Evolutionary conservation across 1,140 invertebrate genomes (phyloP).

Genomic region (Nasonia vitripennis): DNA sequence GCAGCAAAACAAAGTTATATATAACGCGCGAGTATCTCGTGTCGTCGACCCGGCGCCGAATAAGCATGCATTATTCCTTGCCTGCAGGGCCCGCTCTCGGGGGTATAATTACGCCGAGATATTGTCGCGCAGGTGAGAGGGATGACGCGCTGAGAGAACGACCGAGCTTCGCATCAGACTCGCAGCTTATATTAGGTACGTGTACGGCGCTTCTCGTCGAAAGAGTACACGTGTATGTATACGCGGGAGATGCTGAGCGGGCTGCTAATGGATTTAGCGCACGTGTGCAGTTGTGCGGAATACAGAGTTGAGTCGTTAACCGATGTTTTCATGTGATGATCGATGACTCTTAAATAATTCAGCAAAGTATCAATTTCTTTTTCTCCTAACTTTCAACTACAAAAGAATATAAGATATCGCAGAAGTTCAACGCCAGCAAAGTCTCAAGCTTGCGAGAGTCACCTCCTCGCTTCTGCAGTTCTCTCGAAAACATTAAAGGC

Average conservation of each 20-base stretch:
- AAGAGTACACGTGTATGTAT: too few species aligned
- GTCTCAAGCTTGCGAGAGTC: not conserved
- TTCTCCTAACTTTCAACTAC: not conserved
- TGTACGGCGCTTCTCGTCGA: too few species aligned
- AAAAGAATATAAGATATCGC: too few species aligned
- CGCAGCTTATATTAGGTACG: not conserved
- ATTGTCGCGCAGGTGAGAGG: not conserved
- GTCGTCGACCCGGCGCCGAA: not conserved
- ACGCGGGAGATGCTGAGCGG: too few species aligned
- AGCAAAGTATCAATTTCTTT: too few species aligned
- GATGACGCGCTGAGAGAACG: not conserved
- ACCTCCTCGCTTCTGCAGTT: not conserved
- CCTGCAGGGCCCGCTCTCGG: not conserved
- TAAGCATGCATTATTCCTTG: conserved; percentile 48
- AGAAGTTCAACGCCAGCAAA: not conserved
- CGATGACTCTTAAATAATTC: too few species aligned
- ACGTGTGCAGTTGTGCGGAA: not conserved
- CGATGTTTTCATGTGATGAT: too few species aligned
- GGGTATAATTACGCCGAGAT: conserved; percentile 32
- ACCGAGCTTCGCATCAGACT: not conserved
- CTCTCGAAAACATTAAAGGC: not conserved
- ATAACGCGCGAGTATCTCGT: not conserved
- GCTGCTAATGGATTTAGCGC: conserved; percentile 18
- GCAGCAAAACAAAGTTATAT: conserved; percentile 26
- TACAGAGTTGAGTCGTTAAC: not conserved